Conservation (phyloP, 2,888 invertebrate genomes). For the Drosophila acutilabella region DNA sequence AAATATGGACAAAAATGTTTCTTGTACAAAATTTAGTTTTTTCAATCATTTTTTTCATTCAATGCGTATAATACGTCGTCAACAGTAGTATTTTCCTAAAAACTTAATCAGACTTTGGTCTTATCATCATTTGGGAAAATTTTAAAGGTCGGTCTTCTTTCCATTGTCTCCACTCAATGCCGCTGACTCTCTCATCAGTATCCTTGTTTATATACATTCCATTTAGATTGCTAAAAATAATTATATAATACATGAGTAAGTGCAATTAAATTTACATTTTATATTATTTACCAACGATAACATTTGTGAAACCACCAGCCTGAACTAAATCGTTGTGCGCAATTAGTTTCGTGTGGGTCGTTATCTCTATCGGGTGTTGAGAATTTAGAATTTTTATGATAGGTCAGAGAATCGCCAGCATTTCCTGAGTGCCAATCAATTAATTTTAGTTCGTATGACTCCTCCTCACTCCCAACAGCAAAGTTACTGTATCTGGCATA, state of each 20-base stretch:
- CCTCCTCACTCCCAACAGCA: slow-evolving; percentile 88
- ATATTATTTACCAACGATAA: slow-evolving; percentile 86
- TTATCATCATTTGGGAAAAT: slow-evolving; percentile 88
- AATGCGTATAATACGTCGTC: no score
- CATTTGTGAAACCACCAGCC: slow-evolving; percentile 90
- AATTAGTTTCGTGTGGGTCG: slow-evolving; percentile 87
- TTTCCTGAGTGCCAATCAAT: slow-evolving; percentile 88
- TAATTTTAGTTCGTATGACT: slow-evolving; percentile 88
- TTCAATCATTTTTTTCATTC: no score
- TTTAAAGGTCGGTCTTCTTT: slow-evolving; percentile 87
- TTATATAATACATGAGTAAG: background rate
- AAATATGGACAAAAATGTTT: no score
- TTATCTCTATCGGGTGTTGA: slow-evolving; percentile 88
- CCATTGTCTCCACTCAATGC: slow-evolving; percentile 87
- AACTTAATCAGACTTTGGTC: slow-evolving; percentile 11
- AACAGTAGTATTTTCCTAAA: no score
- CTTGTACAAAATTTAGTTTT: no score
- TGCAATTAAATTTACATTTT: background rate
- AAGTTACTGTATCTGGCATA: slow-evolving; percentile 88
- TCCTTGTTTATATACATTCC: slow-evolving; percentile 87
- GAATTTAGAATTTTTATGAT: slow-evolving; percentile 89
- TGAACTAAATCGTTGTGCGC: slow-evolving; percentile 88
- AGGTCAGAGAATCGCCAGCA: slow-evolving; percentile 88
- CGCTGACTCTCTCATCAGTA: slow-evolving; percentile 33
- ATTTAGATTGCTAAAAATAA: slow-evolving; percentile 87